These are phyloP conservation scores for Rhinogobio ventralis DNA, from an alignment of 2,797 vertebrate species.

Conservation along the genomic window DNA sequence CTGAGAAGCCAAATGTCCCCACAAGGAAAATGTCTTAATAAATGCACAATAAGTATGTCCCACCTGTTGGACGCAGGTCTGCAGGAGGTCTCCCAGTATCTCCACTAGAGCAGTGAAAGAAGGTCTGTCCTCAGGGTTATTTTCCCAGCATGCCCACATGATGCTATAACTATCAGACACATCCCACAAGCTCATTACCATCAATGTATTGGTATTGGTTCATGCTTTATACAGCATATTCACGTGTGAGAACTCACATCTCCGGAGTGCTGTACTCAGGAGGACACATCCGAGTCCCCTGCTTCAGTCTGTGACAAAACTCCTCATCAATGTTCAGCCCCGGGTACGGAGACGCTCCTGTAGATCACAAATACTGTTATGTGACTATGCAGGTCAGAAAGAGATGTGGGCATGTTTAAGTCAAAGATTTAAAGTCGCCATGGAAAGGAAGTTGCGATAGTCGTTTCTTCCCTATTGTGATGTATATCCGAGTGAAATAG, in stretches of 20 bases:
- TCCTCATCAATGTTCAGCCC: constrained; percentile 67
- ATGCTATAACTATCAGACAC: constrained; percentile 84
- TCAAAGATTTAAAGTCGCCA: too few species aligned
- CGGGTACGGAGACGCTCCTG: constrained; percentile 69
- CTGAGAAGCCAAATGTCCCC: background rate
- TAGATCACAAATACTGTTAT: background rate
- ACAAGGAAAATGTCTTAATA: background rate
- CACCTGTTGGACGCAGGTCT: constrained; percentile 90
- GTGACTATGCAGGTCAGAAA: background rate
- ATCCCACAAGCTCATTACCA: background rate
- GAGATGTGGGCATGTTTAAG: background rate
- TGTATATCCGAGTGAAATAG: too few species aligned
- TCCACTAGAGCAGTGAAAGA: constrained; percentile 87
- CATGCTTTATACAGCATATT: background rate
- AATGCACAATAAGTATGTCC: background rate
- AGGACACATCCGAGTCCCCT: constrained; percentile 64
- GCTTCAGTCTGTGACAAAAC: constrained; percentile 66
- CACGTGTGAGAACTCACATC: constrained; percentile 56
- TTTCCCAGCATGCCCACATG: constrained; percentile 93
- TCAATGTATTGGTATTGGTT: background rate
- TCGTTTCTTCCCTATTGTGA: too few species aligned
- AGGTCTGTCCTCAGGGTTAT: constrained; percentile 83
- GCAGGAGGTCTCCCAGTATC: constrained; percentile 89
- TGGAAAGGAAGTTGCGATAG: too few species aligned
- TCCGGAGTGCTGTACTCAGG: constrained; percentile 66